phyloP scores from a whole-genome alignment of 2,113 vertebrate species.

The Cyprinus carpio region DNA sequence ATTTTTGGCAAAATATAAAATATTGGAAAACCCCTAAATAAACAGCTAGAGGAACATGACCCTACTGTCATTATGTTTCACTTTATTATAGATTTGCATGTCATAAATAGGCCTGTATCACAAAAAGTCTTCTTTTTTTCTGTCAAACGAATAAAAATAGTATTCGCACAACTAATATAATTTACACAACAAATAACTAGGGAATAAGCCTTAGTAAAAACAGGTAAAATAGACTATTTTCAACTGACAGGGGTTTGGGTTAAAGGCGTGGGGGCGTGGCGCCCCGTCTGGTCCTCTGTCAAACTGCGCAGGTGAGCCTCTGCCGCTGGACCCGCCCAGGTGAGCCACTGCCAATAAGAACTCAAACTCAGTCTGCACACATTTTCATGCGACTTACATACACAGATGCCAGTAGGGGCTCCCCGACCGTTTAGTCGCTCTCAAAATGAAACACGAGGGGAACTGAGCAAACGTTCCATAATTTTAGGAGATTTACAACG shows the following conservation, averaged over 20 bases:
- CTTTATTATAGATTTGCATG: neutral
- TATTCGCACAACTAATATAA: neutral
- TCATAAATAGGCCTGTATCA: neutral
- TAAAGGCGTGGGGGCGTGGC: neutral
- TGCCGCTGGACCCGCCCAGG: constrained; percentile 66
- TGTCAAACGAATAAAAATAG: neutral
- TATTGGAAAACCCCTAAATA: no score
- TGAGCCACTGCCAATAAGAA: constrained; percentile 66
- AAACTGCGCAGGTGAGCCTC: constrained; percentile 31
- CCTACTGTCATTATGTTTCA: neutral
- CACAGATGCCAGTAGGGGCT: neutral
- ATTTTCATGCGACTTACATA: constrained; percentile 43
- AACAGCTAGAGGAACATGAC: neutral
- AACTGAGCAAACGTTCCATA: neutral
- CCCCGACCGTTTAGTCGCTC: neutral
- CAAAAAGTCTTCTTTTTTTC: neutral
- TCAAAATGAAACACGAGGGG: constrained; percentile 18
- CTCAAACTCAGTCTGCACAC: constrained; percentile 58
- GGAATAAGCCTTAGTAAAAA: neutral
- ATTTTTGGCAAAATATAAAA: no score
- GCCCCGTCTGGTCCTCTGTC: neutral
- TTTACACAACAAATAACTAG: neutral
- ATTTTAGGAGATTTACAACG: neutral
- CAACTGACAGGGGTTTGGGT: neutral
- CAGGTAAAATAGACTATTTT: neutral